Percentiles rank a stretch among this genome's conserved stretches.
Evolutionary conservation across 2,113 vertebrate species (phyloP).

Genomic region (Phyllostomus hastatus): DNA sequence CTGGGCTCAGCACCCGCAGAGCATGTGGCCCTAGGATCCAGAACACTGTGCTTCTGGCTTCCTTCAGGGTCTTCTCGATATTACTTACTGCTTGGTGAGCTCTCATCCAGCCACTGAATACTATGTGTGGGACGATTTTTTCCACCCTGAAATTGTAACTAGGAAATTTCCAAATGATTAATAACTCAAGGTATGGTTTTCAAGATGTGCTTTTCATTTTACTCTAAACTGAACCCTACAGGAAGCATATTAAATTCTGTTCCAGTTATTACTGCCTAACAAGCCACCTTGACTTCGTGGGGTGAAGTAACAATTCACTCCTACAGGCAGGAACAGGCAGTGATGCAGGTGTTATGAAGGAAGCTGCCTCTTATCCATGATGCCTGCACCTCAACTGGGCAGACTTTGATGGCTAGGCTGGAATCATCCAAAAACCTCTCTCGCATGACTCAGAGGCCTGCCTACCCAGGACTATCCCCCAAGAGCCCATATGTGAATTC

Average conservation of each 20-base stretch:
- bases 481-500: not conserved
- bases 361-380: not conserved
- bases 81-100: not conserved
- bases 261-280: not conserved
- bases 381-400: not conserved
- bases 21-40: fast-evolving
- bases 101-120: not conserved
- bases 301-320: fast-evolving
- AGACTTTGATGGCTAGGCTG: not conserved
- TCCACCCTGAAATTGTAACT: not conserved
- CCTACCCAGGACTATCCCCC: too few species aligned
- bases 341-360: fast-evolving
- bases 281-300: not conserved
- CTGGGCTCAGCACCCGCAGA: too few species aligned
- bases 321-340: not conserved
- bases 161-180: slow-evolving; percentile 48
- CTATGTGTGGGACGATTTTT: not conserved
- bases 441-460: not conserved
- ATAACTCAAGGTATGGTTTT: not conserved
- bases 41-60: fast-evolving
- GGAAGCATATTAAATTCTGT: not conserved
- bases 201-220: not conserved
- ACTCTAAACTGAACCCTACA: not conserved
- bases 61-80: too few species aligned
- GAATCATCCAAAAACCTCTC: not conserved